Percentiles rank a stretch among this genome's conserved stretches.
These are phyloP conservation scores for Holacanthella duospinosa DNA, from an alignment of 2,888 invertebrate species.

Conservation along the genomic window DNA sequence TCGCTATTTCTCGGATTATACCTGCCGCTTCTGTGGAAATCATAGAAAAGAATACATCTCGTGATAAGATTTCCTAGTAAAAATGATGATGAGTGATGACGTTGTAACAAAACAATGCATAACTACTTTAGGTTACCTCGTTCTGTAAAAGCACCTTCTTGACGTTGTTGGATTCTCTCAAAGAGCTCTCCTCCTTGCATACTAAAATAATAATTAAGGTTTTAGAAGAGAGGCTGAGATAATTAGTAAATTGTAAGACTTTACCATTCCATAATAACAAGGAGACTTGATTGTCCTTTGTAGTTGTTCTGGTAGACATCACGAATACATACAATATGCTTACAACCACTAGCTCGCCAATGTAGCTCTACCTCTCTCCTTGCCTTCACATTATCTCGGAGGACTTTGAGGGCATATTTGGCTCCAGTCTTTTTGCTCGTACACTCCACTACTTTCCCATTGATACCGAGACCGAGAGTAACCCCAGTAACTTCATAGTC, in stretches of 20 bases:
- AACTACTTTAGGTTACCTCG: conserved; percentile 53
- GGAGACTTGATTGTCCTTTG: conserved; percentile 75
- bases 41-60: conserved; percentile 4
- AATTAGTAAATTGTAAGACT: conserved; percentile 24
- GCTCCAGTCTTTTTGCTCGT: conserved; percentile 61
- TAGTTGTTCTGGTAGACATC: conserved; percentile 98
- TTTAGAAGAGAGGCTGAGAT: background rate
- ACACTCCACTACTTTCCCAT: conserved; percentile 97
- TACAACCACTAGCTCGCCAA: conserved; percentile 81
- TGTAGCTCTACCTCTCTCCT: conserved; percentile 90
- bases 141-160: conserved; percentile 92
- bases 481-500: conserved; percentile 87
- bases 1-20: conserved; percentile 92
- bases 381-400: conserved; percentile 86
- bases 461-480: conserved; percentile 92
- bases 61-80: background rate
- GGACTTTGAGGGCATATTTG: conserved; percentile 84
- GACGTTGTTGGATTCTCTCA: conserved; percentile 87
- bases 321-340: conserved; percentile 80
- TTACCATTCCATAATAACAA: conserved; percentile 98
- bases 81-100: background rate
- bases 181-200: conserved; percentile 99
- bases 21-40: conserved; percentile 69
- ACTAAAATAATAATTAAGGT: conserved; percentile 43
- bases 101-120: conserved; percentile 2